Percentiles rank a stretch among this genome's conserved stretches.
Evolutionary conservation across 2,113 vertebrate genomes (phyloP).

Genomic region (Pseudorasbora parva): DNA sequence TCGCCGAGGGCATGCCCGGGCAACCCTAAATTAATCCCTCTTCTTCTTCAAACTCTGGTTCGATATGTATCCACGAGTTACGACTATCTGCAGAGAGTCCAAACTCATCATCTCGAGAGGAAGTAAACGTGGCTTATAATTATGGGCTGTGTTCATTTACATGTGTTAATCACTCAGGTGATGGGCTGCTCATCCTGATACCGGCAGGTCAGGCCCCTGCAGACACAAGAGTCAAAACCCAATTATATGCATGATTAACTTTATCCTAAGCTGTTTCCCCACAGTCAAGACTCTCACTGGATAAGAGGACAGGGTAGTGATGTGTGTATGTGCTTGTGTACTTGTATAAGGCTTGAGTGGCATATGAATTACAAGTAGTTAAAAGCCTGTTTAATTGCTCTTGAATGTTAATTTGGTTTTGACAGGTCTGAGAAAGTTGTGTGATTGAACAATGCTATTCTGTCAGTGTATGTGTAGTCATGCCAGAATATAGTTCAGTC

Average conservation of each 20-base stretch:
- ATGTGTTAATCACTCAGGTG: conserved; percentile 63
- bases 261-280: conserved; percentile 64
- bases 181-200: conserved; percentile 61
- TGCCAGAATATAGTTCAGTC: neutral
- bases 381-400: conserved; percentile 2
- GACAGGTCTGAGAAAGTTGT: neutral
- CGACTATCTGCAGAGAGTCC: conserved; percentile 47
- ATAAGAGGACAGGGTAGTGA: conserved; percentile 44
- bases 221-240: conserved; percentile 71
- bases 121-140: conserved; percentile 51
- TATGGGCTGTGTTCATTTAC: conserved; percentile 59
- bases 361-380: conserved; percentile 26
- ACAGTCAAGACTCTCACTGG: conserved; percentile 42
- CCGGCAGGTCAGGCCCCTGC: conserved; percentile 58
- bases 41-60: conserved; percentile 19
- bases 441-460: neutral
- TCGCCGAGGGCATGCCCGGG: neutral
- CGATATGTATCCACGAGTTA: conserved; percentile 29
- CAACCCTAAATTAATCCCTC: conserved; percentile 40
- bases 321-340: conserved; percentile 27
- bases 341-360: neutral
- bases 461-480: neutral
- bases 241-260: conserved; percentile 80
- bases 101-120: conserved; percentile 26
- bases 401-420: conserved; percentile 2